phyloP scores from a whole-genome alignment of 2,888 invertebrate species.

The Parnassius orleans region DNA sequence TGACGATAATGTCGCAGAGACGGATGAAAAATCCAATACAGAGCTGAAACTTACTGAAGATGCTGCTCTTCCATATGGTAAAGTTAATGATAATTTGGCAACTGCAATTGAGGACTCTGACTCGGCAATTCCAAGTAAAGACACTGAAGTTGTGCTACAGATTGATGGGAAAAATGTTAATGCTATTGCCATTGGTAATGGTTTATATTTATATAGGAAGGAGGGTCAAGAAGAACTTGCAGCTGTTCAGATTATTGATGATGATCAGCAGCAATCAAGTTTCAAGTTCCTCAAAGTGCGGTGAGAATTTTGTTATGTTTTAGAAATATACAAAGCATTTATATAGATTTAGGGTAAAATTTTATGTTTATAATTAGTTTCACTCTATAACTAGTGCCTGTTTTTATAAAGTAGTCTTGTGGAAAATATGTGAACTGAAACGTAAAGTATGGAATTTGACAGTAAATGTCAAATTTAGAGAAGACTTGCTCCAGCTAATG shows the following conservation, averaged over 20 bases:
- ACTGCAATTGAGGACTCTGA: conserved; percentile 47
- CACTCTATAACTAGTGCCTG: no score
- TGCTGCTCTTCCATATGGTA: conserved; percentile 38
- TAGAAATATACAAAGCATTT: no score
- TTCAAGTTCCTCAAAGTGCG: conserved; percentile 77
- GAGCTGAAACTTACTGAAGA: conserved; percentile 44
- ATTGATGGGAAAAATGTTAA: conserved; percentile 75
- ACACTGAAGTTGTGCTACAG: conserved; percentile 69
- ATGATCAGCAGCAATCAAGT: conserved; percentile 59
- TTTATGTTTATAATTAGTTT: no score
- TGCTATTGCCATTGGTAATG: conserved; percentile 75
- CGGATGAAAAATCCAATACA: conserved; percentile 53
- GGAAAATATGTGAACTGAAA: no score
- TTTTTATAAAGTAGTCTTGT: no score
- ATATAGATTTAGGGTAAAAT: no score
- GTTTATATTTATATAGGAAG: conserved; percentile 70
- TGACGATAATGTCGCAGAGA: conserved; percentile 64
- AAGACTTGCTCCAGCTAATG: no score
- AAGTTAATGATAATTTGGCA: conserved; percentile 38
- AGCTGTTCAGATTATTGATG: conserved; percentile 69
- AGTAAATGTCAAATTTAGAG: no score
- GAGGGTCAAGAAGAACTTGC: conserved; percentile 69
- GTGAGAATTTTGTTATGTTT: conserved; percentile 44
- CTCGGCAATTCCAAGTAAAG: conserved; percentile 53
- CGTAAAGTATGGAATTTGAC: no score